Evolutionary conservation across 2,888 invertebrate species (phyloP).

Genomic region (Dromius quadrimaculatus): DNA sequence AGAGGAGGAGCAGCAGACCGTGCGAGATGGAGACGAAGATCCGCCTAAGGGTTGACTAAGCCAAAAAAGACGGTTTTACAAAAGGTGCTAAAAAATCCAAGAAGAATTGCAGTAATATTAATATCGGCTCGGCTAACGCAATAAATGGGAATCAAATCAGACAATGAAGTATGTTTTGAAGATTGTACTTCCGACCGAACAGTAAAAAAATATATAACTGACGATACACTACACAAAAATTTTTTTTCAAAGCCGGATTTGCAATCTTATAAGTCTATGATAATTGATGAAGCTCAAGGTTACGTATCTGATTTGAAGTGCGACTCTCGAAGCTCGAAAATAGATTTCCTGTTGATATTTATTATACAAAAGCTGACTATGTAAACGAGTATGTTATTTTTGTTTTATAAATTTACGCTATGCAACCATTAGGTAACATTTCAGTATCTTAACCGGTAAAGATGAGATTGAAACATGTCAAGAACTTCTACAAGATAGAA

Average conservation of each 20-base stretch:
- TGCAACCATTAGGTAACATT: constrained; percentile 95
- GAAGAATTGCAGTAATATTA: constrained; percentile 99
- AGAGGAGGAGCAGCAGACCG: too few species aligned
- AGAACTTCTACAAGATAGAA: constrained; percentile 90
- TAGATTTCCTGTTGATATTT: constrained; percentile 97
- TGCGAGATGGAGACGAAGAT: too few species aligned
- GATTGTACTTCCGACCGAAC: constrained; percentile 99
- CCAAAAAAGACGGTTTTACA: constrained; percentile 92
- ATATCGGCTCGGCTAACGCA: constrained; percentile 98
- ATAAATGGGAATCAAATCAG: constrained; percentile 96
- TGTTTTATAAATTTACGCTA: constrained; percentile 97
- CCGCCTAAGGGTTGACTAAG: too few species aligned
- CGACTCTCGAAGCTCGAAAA: constrained; percentile 97
- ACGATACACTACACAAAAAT: constrained; percentile 97
- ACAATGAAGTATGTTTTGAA: constrained; percentile 96
- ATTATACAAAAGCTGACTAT: constrained; percentile 99
- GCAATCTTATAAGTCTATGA: constrained; percentile 96
- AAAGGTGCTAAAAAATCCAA: constrained; percentile 85
- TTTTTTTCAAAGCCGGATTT: constrained; percentile 98
- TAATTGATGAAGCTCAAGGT: constrained; percentile 99
- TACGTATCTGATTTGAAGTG: constrained; percentile 96
- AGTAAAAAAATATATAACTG: constrained; percentile 98
- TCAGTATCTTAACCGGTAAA: constrained; percentile 96
- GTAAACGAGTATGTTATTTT: constrained; percentile 98
- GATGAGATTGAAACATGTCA: constrained; percentile 93